phyloP scores from a whole-genome alignment of 2,113 vertebrate species.

The Mus spicilegus region DNA sequence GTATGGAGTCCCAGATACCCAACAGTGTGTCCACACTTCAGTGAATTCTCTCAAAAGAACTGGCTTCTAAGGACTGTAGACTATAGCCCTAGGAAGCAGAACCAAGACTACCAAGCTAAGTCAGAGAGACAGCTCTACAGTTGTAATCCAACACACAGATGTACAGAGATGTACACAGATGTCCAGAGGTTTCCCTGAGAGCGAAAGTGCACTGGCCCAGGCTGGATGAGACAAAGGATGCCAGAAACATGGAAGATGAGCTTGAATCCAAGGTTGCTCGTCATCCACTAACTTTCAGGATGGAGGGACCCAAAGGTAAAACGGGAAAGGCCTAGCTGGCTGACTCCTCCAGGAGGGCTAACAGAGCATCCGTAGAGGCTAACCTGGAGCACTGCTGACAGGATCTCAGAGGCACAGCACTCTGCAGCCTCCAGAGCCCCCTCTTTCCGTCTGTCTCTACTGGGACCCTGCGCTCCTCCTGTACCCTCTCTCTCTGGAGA shows the following conservation, averaged over 20 bases:
- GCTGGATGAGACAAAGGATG: background rate
- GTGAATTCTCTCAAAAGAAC: background rate
- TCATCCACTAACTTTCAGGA: background rate
- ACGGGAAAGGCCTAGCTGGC: background rate
- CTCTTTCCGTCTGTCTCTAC: background rate
- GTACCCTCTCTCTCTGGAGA: background rate
- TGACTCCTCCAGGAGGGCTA: background rate
- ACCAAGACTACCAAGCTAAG: background rate
- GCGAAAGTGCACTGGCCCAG: background rate
- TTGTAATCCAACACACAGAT: background rate
- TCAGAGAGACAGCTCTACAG: rapidly evolving
- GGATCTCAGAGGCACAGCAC: background rate
- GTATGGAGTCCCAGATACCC: background rate
- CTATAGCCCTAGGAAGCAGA: background rate
- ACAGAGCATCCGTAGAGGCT: background rate
- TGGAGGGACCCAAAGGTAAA: constrained; percentile 33
- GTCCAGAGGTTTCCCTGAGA: background rate
- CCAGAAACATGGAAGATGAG: background rate
- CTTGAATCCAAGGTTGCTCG: background rate
- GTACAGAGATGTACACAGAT: no score
- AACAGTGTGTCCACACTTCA: background rate
- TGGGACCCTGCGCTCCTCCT: background rate
- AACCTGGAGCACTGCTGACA: background rate
- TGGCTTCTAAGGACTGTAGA: no score
- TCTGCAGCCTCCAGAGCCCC: background rate